Percentiles rank a stretch among this genome's conserved stretches.
Conservation (phyloP, 1,140 invertebrate species). For the Mya arenaria region DNA sequence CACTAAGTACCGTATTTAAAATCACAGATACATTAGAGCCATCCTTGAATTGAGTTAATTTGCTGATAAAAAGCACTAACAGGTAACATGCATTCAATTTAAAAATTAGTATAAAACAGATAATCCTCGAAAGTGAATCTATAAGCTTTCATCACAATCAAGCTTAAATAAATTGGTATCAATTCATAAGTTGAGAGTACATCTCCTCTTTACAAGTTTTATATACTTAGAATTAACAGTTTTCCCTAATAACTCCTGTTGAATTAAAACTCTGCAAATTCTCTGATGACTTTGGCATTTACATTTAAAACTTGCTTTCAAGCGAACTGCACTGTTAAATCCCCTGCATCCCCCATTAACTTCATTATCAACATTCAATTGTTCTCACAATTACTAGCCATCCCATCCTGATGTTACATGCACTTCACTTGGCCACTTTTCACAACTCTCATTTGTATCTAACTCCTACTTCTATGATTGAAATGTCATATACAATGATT, state of each 20-base stretch:
- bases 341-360: constrained; percentile 14
- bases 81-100: too few species aligned
- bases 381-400: constrained; percentile 12
- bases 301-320: neutral
- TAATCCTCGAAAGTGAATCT: neutral
- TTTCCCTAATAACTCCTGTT: neutral
- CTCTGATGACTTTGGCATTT: neutral
- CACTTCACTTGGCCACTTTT: neutral
- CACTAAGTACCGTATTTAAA: neutral
- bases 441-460: too few species aligned
- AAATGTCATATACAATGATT: neutral
- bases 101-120: neutral
- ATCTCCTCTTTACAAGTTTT: neutral
- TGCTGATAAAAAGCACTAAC: too few species aligned
- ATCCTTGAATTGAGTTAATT: too few species aligned
- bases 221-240: neutral
- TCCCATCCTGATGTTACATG: neutral
- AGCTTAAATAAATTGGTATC: neutral
- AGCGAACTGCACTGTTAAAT: neutral
- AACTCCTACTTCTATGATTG: neutral
- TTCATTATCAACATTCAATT: constrained; percentile 34
- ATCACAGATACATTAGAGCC: neutral
- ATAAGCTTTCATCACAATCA: neutral
- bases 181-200: neutral
- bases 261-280: neutral